Conservation (phyloP, 2,797 vertebrate genomes). For the Silurus lanzhouensis region DNA sequence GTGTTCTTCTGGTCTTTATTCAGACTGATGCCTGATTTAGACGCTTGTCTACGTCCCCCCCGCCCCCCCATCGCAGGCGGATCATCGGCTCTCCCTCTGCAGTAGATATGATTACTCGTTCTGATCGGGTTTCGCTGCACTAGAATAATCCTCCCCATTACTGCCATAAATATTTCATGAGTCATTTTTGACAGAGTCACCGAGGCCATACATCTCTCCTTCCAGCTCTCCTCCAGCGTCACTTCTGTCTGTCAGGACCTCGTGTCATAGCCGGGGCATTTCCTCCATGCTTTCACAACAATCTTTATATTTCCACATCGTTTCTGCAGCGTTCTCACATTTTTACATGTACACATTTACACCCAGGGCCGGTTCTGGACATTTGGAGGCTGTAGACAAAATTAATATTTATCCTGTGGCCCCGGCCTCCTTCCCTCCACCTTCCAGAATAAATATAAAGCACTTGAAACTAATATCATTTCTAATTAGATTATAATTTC, state of each 20-base stretch:
- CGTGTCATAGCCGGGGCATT: slow-evolving; percentile 11
- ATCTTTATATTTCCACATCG: background rate
- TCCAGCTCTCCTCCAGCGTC: slow-evolving; percentile 9
- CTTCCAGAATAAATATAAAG: too few species aligned
- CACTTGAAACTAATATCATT: too few species aligned
- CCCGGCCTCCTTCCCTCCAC: too few species aligned
- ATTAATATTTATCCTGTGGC: too few species aligned
- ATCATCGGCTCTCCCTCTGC: slow-evolving; percentile 29
- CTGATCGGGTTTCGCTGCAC: slow-evolving; percentile 61
- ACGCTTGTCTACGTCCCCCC: slow-evolving; percentile 26
- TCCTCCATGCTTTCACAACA: background rate
- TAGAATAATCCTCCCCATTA: slow-evolving; percentile 62
- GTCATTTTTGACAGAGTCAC: slow-evolving; percentile 57
- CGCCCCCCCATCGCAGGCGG: background rate
- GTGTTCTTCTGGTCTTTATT: slow-evolving; percentile 38
- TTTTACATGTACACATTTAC: background rate
- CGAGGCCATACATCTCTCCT: slow-evolving; percentile 46
- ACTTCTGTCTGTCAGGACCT: slow-evolving; percentile 43
- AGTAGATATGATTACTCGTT: slow-evolving; percentile 63
- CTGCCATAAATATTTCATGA: slow-evolving; percentile 63
- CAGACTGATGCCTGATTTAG: slow-evolving; percentile 45
- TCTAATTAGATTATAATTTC: too few species aligned
- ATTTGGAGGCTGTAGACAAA: too few species aligned
- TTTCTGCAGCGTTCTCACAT: background rate
- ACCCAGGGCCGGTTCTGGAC: background rate